These are phyloP conservation scores for Zalophus californianus DNA, from an alignment of 2,797 vertebrate genomes.

Conservation along the genomic window DNA sequence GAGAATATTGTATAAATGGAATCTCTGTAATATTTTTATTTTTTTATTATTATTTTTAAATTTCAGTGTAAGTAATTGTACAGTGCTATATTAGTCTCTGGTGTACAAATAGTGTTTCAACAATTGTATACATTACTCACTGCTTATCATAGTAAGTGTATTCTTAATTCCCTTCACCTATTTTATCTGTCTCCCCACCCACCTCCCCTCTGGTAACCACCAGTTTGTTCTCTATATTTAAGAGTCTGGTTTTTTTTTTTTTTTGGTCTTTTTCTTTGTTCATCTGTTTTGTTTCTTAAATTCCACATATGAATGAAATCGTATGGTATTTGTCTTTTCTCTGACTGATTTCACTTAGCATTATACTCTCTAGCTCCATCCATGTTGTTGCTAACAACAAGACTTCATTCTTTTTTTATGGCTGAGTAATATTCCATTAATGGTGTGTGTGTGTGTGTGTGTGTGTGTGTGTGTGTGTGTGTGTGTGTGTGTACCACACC, in stretches of 20 bases:
- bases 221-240: neutral
- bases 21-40: neutral
- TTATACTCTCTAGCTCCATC: neutral
- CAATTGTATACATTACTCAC: neutral
- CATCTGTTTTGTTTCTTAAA: neutral
- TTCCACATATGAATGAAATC: neutral
- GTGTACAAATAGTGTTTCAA: neutral
- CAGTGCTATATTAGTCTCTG: neutral
- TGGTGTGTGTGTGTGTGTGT: too few relatives aligned
- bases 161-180: neutral
- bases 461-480: too few relatives aligned
- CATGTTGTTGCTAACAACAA: neutral
- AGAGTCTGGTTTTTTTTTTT: neutral
- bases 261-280: neutral
- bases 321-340: neutral
- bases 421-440: neutral
- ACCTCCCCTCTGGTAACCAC: neutral
- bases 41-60: neutral
- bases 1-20: neutral
- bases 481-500: too few relatives aligned
- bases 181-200: neutral
- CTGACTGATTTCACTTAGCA: neutral
- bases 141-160: neutral
- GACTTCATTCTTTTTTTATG: neutral
- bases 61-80: neutral